Conservation (phyloP, 2,888 invertebrate species). For the Phyllotreta striolata region DNA sequence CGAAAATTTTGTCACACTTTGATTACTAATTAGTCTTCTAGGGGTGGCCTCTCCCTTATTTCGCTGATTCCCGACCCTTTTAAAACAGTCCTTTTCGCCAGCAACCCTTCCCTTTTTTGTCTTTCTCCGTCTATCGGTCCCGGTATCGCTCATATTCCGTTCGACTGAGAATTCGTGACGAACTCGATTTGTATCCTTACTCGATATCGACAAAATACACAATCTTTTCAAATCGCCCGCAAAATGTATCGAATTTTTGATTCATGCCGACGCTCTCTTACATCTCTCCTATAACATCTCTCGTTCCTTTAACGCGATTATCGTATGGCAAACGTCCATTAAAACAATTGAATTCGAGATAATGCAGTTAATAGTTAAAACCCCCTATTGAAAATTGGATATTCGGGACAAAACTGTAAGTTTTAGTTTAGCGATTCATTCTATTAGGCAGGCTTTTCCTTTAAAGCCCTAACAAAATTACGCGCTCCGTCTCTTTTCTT, state of each 20-base stretch:
- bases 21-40: slow-evolving; percentile 70
- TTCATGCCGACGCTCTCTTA: too few species aligned
- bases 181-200: too few species aligned
- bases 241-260: too few species aligned
- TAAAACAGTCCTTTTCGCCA: slow-evolving; percentile 45
- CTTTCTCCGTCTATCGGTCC: slow-evolving; percentile 33
- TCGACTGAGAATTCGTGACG: background rate
- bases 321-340: slow-evolving; percentile 53
- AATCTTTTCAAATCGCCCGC: too few species aligned
- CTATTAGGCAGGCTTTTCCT: slow-evolving; percentile 58
- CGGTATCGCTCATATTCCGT: slow-evolving; percentile 20
- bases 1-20: slow-evolving; percentile 63
- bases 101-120: slow-evolving; percentile 27
- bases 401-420: slow-evolving; percentile 49
- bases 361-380: slow-evolving; percentile 59
- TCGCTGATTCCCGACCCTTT: slow-evolving; percentile 60
- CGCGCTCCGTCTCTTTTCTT: slow-evolving; percentile 39
- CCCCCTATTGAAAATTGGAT: slow-evolving; percentile 59
- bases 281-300: too few species aligned
- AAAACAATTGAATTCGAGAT: slow-evolving; percentile 56
- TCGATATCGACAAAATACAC: too few species aligned
- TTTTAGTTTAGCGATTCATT: slow-evolving; percentile 52
- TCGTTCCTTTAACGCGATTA: slow-evolving; percentile 42
- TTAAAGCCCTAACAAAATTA: slow-evolving; percentile 58
- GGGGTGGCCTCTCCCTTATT: slow-evolving; percentile 60